Evolutionary conservation across 2,797 vertebrate genomes (phyloP).

Genomic region (Cossypha polioptera): DNA sequence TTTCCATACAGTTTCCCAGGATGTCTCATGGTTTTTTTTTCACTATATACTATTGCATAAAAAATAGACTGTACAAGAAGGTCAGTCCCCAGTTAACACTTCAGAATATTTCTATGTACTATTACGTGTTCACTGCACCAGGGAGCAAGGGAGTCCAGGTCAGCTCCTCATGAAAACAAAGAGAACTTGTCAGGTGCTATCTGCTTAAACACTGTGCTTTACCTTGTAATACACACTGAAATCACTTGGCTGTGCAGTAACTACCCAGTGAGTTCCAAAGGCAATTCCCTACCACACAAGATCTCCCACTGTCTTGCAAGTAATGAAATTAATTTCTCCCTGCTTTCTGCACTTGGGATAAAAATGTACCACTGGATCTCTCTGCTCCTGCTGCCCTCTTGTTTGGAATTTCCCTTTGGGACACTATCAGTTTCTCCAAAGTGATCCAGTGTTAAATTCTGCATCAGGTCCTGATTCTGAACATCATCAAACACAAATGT

Average conservation of each 20-base stretch:
- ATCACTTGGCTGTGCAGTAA: neutral
- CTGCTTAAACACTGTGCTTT: constrained; percentile 45
- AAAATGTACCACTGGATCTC: constrained; percentile 96
- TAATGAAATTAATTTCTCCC: constrained; percentile 91
- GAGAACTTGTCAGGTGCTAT: neutral
- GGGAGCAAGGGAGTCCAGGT: neutral
- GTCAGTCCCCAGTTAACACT: constrained; percentile 14
- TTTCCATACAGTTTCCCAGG: constrained; percentile 75
- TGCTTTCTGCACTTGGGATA: constrained; percentile 90
- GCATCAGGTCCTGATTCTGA: constrained; percentile 89
- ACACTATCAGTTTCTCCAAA: constrained; percentile 77
- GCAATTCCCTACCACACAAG: constrained; percentile 92
- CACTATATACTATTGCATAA: constrained; percentile 55
- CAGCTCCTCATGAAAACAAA: neutral
- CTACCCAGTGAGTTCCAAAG: constrained; percentile 91
- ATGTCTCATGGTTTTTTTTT: constrained; percentile 35
- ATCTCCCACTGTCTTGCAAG: constrained; percentile 95
- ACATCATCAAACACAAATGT: constrained; percentile 93
- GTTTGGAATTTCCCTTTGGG: constrained; percentile 28
- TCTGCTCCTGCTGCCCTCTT: constrained; percentile 56
- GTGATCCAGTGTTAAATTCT: constrained; percentile 92
- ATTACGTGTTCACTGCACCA: neutral
- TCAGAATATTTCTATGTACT: neutral
- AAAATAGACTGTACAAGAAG: constrained; percentile 62
- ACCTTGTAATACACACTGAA: neutral